Base-by-base conservation (phyloP, 2,797 vertebrate genomes). In the Xerus rutilus region DNA sequence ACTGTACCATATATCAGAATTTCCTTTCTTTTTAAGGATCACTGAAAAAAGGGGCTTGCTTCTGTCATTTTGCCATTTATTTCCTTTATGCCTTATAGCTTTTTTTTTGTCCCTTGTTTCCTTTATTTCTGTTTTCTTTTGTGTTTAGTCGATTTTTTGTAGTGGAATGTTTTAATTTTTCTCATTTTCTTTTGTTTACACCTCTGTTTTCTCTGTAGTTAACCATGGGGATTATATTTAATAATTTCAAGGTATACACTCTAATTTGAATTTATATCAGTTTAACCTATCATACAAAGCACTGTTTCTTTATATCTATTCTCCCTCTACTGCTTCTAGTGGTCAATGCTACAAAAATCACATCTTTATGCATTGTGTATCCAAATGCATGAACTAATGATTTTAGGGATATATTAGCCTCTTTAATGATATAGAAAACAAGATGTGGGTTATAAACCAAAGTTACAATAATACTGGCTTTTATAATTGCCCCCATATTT, bases 251-350 rank as follows among this genome's bases (percentile, higher is more conserved):
- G 32, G 79, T 39, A 86, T 23, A 67, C 15, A 57, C 21, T 30
- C 43, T 87, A 64, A 82, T 96, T 91, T 91, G 62, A 35, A 86
- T 54, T 91, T 82, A 49, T 82, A 45, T n/a, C 43, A 74, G 17
- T 9, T 59, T 73, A 89, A 59, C 45, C 54, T 93, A 82, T 30
- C 65, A 76, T n/a, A 59, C 2, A 86, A 35, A 59, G 62, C 23
- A 12, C 59, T 86, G n/a, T 35, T 43, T 15, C 49, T 91, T 57
- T 49, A 13, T 74, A 13, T 85, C 35, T 47, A 2, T 54, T 32
- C 20, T 45, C 23, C 72, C n/a, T 91, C 25, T 59, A 23, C 59
- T 59, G 59, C 59, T 74, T 35, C 73, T 15, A 59, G 81, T 86
- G 67, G 32, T 18, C 73, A 52, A 23, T 59, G 7, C 32, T 25